Percentiles rank a stretch among this genome's conserved stretches.
Conservation (phyloP, 2,888 invertebrate genomes). For the Busseola fusca region DNA sequence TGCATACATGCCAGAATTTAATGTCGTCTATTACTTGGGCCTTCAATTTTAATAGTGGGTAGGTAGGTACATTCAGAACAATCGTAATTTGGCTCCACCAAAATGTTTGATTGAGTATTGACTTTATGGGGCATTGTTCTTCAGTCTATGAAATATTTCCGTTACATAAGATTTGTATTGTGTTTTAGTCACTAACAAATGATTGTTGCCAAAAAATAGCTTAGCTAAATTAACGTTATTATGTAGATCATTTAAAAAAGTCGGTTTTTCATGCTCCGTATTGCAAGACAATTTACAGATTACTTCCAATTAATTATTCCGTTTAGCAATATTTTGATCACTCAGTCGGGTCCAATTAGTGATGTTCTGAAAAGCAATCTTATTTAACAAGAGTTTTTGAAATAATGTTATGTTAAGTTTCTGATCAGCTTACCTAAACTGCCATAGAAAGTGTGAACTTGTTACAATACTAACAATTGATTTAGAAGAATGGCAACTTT, state of each 20-base stretch:
- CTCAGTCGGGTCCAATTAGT: constrained; percentile 40
- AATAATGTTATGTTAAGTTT: constrained; percentile 29
- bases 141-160: constrained; percentile 13
- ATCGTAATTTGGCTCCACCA: constrained; percentile 12
- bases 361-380: constrained; percentile 33
- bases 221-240: background rate
- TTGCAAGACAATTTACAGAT: constrained; percentile 30
- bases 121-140: constrained; percentile 42
- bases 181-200: constrained; percentile 9
- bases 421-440: constrained; percentile 12
- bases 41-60: constrained; percentile 10
- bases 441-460: constrained; percentile 31
- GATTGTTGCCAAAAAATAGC: background rate
- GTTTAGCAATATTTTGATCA: constrained; percentile 43
- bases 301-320: constrained; percentile 28
- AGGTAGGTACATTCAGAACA: constrained; percentile 22
- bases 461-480: constrained; percentile 26
- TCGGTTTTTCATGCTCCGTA: constrained; percentile 5
- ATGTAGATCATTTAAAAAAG: background rate
- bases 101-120: constrained; percentile 39
- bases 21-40: constrained; percentile 2
- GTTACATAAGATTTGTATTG: constrained; percentile 27
- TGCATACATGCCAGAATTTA: background rate
- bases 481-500: constrained; percentile 29
- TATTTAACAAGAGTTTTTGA: constrained; percentile 33